Evolutionary conservation across 2,888 invertebrate species (phyloP).

Genomic region (Oxystoma pomonae): DNA sequence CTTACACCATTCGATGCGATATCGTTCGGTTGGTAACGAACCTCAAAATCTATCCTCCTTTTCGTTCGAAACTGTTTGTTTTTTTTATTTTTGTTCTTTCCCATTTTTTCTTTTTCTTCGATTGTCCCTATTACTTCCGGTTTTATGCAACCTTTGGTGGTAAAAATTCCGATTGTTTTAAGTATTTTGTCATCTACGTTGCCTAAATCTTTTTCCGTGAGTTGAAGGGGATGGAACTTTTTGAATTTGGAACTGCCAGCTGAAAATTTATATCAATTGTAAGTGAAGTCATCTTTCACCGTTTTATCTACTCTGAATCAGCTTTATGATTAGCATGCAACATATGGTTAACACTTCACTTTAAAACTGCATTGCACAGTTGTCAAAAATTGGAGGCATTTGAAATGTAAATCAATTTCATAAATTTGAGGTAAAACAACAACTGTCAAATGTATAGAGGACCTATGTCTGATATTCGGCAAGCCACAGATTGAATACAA

Average conservation of each 20-base stretch:
- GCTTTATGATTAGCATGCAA: no score
- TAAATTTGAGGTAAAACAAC: no score
- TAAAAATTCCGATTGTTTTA: constrained; percentile 28
- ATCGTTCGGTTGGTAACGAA: constrained; percentile 22
- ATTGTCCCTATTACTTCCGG: constrained; percentile 28
- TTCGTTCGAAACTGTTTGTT: constrained; percentile 28
- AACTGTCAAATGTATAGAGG: no score
- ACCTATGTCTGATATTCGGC: no score
- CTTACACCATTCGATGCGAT: neutral
- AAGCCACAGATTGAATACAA: no score
- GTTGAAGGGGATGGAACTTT: constrained; percentile 26
- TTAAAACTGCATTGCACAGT: no score
- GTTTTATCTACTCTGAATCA: no score
- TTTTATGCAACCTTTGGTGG: constrained; percentile 27
- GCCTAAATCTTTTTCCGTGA: constrained; percentile 25
- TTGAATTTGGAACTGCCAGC: neutral
- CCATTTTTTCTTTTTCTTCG: constrained; percentile 22
- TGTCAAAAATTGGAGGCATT: no score
- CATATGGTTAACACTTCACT: no score
- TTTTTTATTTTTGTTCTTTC: constrained; percentile 22
- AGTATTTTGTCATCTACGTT: constrained; percentile 25
- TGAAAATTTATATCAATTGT: neutral
- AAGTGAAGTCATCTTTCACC: no score
- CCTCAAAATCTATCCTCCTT: constrained; percentile 26
- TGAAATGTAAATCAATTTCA: no score